Conservation (phyloP, 2,888 invertebrate genomes). For the Chrysolina americana region DNA sequence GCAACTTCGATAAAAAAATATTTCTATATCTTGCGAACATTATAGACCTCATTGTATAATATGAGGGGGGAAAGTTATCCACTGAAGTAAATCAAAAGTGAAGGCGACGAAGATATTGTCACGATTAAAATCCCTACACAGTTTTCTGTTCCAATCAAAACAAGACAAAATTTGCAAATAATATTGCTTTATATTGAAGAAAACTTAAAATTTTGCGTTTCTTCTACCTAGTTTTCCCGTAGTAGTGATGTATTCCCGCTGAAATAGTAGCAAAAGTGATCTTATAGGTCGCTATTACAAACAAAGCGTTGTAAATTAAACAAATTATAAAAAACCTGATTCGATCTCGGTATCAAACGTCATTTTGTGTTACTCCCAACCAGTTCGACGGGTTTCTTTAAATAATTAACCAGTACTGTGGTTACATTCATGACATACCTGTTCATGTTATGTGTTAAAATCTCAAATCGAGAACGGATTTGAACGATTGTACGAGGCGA, state of each 20-base stretch:
- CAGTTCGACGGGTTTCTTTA: slow-evolving; percentile 46
- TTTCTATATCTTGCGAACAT: too few relatives aligned
- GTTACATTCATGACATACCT: slow-evolving; percentile 41
- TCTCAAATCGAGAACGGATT: slow-evolving; percentile 42
- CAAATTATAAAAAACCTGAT: slow-evolving; percentile 42
- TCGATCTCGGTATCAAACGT: slow-evolving; percentile 44
- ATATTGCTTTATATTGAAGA: too few relatives aligned
- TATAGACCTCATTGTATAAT: too few relatives aligned
- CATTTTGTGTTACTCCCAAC: slow-evolving; percentile 38
- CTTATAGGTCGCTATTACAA: slow-evolving; percentile 36
- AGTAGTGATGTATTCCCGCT: slow-evolving; percentile 19
- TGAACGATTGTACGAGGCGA: slow-evolving; percentile 27
- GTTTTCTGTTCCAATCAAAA: too few relatives aligned
- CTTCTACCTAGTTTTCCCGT: background rate
- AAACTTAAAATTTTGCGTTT: too few relatives aligned
- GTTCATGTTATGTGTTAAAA: slow-evolving; percentile 43
- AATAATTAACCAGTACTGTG: slow-evolving; percentile 44
- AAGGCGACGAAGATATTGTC: too few relatives aligned
- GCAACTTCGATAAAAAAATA: too few relatives aligned
- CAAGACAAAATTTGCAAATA: too few relatives aligned
- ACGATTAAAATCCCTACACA: too few relatives aligned
- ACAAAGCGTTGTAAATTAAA: slow-evolving; percentile 42
- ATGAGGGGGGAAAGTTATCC: too few relatives aligned
- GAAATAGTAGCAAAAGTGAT: slow-evolving; percentile 36
- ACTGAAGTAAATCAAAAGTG: too few relatives aligned